A percentile compares a stretch with the other conserved stretches of the same genome.
Evolutionary conservation across 92 coral and sea anemone species (phyloP).

Genomic region (Zoanthus solanderi): DNA sequence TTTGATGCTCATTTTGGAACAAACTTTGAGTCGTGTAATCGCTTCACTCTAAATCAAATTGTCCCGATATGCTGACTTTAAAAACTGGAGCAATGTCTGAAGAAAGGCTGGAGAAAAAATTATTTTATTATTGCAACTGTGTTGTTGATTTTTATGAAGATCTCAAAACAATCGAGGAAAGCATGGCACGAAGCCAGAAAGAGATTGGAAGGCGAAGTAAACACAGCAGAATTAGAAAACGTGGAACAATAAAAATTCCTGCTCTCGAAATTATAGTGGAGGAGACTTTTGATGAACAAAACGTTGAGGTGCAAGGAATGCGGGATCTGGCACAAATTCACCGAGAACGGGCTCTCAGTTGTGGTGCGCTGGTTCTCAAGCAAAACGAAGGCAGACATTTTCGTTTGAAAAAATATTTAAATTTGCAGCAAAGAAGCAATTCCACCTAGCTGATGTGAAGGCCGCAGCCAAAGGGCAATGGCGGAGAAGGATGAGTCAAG

Average conservation of each 20-base stretch:
- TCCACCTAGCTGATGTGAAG: not conserved
- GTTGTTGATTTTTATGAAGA: constrained; percentile 40
- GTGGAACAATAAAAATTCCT: constrained; percentile 24
- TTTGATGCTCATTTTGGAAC: not conserved
- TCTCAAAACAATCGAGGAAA: constrained; percentile 41
- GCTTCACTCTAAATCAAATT: too few species aligned
- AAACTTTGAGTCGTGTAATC: not conserved
- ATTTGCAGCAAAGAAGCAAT: constrained; percentile 13
- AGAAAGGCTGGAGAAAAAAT: not conserved
- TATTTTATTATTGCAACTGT: constrained; percentile 6
- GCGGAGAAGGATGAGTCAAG: not conserved
- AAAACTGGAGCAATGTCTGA: not conserved
- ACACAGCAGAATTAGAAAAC: constrained; percentile 28
- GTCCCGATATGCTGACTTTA: not conserved
- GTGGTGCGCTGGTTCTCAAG: constrained; percentile 27
- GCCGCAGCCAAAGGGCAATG: not conserved
- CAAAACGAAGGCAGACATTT: constrained; percentile 45
- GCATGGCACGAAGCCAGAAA: constrained; percentile 38
- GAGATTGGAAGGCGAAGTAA: constrained; percentile 24
- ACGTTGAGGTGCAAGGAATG: not conserved
- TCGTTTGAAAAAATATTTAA: constrained; percentile 42
- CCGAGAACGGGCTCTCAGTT: constrained; percentile 35
- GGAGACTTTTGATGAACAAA: constrained; percentile 9
- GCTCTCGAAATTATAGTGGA: constrained; percentile 30
- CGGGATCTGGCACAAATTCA: constrained; percentile 35